Base-by-base conservation (phyloP, 2,888 invertebrate species). In the Drosophila parthenogenetica region DNA sequence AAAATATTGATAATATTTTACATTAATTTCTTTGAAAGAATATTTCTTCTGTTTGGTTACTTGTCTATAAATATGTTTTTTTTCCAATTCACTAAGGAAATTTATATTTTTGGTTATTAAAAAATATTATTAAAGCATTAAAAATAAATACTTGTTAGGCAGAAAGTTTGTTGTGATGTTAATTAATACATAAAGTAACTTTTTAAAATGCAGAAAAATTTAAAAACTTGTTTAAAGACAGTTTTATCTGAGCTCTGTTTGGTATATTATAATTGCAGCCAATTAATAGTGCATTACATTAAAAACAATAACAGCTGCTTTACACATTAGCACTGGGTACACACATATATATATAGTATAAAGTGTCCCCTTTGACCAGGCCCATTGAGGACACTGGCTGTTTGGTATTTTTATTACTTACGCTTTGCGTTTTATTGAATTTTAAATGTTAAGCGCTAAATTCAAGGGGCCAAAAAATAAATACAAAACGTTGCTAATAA, bases 401-500 rank as follows among this genome's bases (percentile, higher is more conserved):
- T 46, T 17, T 45, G 16, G 25, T 10, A 16, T 57, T 54, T 63
- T 29, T 14, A 17, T 40, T 13, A 48, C 10, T 39, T 22, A 46
- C 58, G 61, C 50, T 50, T 53, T 54, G 39, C 2, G 58, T 61
- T 73, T 69, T 70, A 79, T 84, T 68, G 67, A 69, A 79, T 63
- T 77, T 81, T 58, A 73, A 77, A 70, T 69, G 77, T 22, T 16
- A 22, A 58, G 7, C 54, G 61, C 69, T 58, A 61, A 57, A 64
- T 61, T 59, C 49, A 64, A 63, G 63, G 53, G 66, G 19, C 61
- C 60, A 55, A 75, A 81, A 55, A 74, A 81, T 71, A 75, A 22
- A 22, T 22, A 22, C 22, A 22, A 22, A 50, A 63, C 60, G 63
- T 69, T 69, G 69, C 69, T 59, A 81, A 81, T 81, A 79, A 85